Percentiles rank a stretch among this genome's conserved stretches.
Conservation (phyloP, 2,797 vertebrate genomes). For the Hypotaenidia philippensis region DNA sequence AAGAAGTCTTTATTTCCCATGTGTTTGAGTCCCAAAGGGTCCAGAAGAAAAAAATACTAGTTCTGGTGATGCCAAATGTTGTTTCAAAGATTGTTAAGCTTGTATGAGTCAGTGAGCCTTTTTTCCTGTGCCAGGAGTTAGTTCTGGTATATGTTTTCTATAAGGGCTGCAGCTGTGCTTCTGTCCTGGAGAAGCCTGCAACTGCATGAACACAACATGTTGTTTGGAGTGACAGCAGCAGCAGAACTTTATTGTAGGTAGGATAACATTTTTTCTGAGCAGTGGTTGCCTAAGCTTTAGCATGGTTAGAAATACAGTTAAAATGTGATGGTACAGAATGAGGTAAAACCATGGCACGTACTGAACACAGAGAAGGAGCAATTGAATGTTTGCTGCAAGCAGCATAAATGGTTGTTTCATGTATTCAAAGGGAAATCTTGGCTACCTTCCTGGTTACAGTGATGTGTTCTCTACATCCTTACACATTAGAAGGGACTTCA, state of each 20-base stretch:
- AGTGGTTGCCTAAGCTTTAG: not conserved
- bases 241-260: not conserved
- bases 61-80: not conserved
- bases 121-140: not conserved
- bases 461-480: not conserved
- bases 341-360: not conserved
- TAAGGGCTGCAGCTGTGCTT: not conserved
- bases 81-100: not conserved
- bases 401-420: not conserved
- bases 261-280: not conserved
- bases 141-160: not conserved
- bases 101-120: not conserved
- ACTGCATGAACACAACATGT: accelerated
- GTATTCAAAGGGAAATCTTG: not conserved
- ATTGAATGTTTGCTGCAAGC: not conserved
- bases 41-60: not conserved
- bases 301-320: not conserved
- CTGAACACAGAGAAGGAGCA: not conserved
- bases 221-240: not conserved
- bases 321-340: not conserved
- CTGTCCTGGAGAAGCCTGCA: not conserved
- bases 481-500: not conserved
- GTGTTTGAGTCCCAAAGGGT: not conserved
- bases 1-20: not conserved
- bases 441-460: not conserved